Conservation (phyloP, 2,797 vertebrate species). For the Arvicola amphibius region DNA sequence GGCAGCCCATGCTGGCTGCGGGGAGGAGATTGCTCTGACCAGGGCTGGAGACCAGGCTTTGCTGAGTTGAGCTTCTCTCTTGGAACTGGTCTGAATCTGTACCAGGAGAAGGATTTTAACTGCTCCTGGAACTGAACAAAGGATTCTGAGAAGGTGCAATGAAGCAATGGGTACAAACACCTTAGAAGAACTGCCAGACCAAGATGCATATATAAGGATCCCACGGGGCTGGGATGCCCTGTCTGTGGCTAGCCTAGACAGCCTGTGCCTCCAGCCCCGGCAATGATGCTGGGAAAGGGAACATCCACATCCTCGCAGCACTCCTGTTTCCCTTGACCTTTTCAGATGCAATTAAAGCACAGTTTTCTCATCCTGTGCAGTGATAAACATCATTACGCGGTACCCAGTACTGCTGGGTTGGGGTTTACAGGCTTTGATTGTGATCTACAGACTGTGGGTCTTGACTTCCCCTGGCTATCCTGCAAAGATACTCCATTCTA, state of each 20-base stretch:
- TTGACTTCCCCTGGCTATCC: background rate
- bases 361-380: slow-evolving; percentile 48
- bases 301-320: background rate
- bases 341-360: slow-evolving; percentile 2
- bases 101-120: background rate
- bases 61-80: background rate
- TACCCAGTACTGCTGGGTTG: background rate
- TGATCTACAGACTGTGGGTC: slow-evolving; percentile 42
- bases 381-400: slow-evolving; percentile 37
- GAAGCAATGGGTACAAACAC: background rate
- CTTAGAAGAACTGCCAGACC: background rate
- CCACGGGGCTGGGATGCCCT: accelerated
- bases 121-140: background rate
- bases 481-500: background rate
- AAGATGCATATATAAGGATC: background rate
- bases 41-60: background rate
- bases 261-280: accelerated
- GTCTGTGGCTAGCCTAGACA: background rate
- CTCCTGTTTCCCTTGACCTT: slow-evolving; percentile 53
- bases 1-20: background rate
- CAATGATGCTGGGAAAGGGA: background rate
- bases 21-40: background rate
- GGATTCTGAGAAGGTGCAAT: slow-evolving; percentile 16
- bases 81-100: background rate
- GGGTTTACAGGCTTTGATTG: slow-evolving; percentile 39